Evolutionary conservation across 2,888 invertebrate species (phyloP).

Genomic region (Leptura quadrifasciata): DNA sequence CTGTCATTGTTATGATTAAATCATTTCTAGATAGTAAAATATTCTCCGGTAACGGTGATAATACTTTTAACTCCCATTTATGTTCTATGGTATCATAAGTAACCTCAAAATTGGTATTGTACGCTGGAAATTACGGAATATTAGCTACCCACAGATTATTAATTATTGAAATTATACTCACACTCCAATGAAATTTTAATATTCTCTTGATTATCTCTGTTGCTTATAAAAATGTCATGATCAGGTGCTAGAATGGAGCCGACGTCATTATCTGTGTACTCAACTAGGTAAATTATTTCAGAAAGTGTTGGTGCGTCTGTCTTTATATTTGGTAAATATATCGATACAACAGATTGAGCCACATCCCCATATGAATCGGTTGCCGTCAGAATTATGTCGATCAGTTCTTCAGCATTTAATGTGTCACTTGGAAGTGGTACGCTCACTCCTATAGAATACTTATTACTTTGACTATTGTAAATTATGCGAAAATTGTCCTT

Average conservation of each 20-base stretch:
- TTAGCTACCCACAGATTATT: neutral
- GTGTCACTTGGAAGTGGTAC: neutral
- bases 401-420: slow-evolving; percentile 12
- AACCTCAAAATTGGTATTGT: slow-evolving; percentile 10
- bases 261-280: neutral
- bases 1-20: slow-evolving; percentile 16
- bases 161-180: slow-evolving; percentile 25
- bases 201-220: slow-evolving; percentile 8
- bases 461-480: slow-evolving; percentile 4
- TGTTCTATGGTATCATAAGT: neutral
- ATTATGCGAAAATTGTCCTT: neutral
- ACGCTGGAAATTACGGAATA: slow-evolving; percentile 1
- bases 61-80: slow-evolving; percentile 2
- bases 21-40: slow-evolving; percentile 5
- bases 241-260: neutral
- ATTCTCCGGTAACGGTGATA: neutral
- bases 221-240: slow-evolving; percentile 8
- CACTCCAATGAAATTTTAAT: slow-evolving; percentile 24
- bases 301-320: slow-evolving; percentile 20
- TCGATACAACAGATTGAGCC: slow-evolving; percentile 16
- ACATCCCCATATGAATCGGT: slow-evolving; percentile 16
- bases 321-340: slow-evolving; percentile 9
- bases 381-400: slow-evolving; percentile 12
- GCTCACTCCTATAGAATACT: slow-evolving; percentile 1
- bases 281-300: neutral